Base-by-base conservation (phyloP, 1,140 invertebrate species). In the Heliconius hermathena region DNA sequence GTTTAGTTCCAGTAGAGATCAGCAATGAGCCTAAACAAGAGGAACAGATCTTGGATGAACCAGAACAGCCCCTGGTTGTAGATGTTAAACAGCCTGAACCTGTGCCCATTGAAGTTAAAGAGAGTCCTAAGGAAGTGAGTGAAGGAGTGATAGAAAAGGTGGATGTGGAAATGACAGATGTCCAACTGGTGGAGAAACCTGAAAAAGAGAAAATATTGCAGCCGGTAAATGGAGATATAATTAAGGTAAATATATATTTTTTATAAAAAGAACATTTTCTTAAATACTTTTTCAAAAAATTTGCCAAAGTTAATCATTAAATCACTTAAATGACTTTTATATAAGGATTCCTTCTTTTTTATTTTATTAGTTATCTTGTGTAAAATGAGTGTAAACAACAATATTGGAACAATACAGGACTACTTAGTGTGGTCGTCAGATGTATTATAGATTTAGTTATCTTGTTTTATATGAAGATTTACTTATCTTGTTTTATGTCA, bases 151-250 rank as follows among this genome's bases (percentile, higher is more conserved):
- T 83, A 71, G 74, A 79, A n/a, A 79, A 76, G 9, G 54, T 81
- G 38, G 89, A 94, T 88, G 87, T 88, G 54, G 90, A 90, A n/a
- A 92, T 93, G 89, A 87, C 78, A 49, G 88, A 91, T 38, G 82
- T 85, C 20, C 80, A 84, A 5, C 73, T 82, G 9, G 49, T 80
- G 13, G 88, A 88, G 66, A 91, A 89, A 75, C 54, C 83, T 74
- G 89, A 89, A 22, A 89, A 89, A 81, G 88, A 90, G 22, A 90
- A 89, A 76, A 75, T 81, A 71, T 77, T 83, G 33, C 85, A 85
- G 71, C 82, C 90, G 46, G 71, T 91, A 46, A 94, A 94, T 85
- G 92, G 92, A 49, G 91, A 93, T 86, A 79, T 91, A 74, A 79
- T 75, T 77, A 94, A 91, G 88, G 90, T 91, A 73, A 72, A 54